Evolutionary conservation across 2,797 vertebrate genomes (phyloP), one percentile per base, ranked within the genome.

Genomic region (Artibeus jamaicensis): DNA sequence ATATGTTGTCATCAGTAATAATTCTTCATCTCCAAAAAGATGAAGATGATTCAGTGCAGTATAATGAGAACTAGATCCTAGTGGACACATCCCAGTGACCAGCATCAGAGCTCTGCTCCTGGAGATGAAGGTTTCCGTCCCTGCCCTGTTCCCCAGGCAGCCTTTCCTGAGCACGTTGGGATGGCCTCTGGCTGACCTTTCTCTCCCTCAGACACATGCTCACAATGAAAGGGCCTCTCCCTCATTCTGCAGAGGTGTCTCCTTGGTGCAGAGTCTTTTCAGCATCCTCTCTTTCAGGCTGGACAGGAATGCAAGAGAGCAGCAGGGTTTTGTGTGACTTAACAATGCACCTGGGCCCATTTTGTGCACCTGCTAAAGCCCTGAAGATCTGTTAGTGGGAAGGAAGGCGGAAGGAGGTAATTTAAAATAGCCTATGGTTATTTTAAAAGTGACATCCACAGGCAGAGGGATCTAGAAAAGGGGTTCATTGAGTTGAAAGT

Each of bases 151-250:
- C 96, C 91, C 90, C 67, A 46, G 8, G 16, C 44, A 46, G 81
- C 55, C 32, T 84, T 96, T 16, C 6, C 93, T 97, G 96, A 92
- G 96, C 95, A 86, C 79, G 91, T 92, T 96, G 86, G 29, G 79
- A 91, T 68, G 82, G 96, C 97, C 21, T 59, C 37, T 78, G 46
- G 95, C 93, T 97, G 97, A 97, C 94, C 96, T 98, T 87, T 93
- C 10, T 91, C 74, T 73, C 96, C 4, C 86, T 70, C 87, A 91
- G 96, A 96, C 95, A 70, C 91, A 12, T 48, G 89, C 90, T 95
- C 18, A 91, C 96, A 96, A 86, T 92, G 79, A 78, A 90, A 92
- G 46, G 67, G 93, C 74, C 82, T 71, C 79, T 44, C 57, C 57
- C 44, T 21, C n/a, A 55, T 92, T 88, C 68, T 86, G 76, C 78